phyloP scores from a whole-genome alignment of 1,140 invertebrate genomes.

The Pectinophora gossypiella region DNA sequence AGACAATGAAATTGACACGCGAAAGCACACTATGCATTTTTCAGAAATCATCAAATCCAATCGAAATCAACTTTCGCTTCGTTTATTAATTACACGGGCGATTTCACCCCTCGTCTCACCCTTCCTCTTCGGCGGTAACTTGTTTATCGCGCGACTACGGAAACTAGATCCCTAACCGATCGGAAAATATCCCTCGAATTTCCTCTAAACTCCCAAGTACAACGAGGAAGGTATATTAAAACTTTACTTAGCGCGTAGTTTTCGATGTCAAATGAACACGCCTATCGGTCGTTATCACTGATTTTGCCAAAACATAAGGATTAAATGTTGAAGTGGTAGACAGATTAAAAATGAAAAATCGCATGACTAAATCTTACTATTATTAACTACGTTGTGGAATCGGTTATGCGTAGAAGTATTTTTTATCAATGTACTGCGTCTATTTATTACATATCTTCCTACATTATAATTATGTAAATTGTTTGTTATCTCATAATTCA shows the following conservation, averaged over 20 bases:
- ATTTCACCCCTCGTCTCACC: conserved; percentile 15
- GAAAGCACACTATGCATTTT: conserved; percentile 21
- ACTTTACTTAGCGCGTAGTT: neutral
- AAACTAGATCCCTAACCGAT: conserved; percentile 52
- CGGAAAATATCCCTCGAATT: conserved; percentile 46
- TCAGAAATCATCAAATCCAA: conserved; percentile 40
- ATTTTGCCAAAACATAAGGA: no score
- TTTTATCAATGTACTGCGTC: no score
- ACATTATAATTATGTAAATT: no score
- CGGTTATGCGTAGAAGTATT: no score
- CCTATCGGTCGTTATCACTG: no score
- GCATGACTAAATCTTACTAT: no score
- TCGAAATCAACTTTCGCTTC: conserved; percentile 38
- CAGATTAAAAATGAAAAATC: no score
- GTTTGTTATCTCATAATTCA: no score
- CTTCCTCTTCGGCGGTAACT: conserved; percentile 37
- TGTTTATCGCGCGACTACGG: conserved; percentile 52
- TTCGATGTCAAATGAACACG: no score
- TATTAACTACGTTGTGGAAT: no score
- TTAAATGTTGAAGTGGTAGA: no score
- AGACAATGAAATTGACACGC: neutral
- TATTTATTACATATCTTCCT: no score
- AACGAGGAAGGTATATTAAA: conserved; percentile 2
- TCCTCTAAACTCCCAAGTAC: conserved; percentile 25
- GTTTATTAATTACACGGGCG: conserved; percentile 57